Conservation (phyloP, 2,888 invertebrate species). For the Pandemis corylana region DNA sequence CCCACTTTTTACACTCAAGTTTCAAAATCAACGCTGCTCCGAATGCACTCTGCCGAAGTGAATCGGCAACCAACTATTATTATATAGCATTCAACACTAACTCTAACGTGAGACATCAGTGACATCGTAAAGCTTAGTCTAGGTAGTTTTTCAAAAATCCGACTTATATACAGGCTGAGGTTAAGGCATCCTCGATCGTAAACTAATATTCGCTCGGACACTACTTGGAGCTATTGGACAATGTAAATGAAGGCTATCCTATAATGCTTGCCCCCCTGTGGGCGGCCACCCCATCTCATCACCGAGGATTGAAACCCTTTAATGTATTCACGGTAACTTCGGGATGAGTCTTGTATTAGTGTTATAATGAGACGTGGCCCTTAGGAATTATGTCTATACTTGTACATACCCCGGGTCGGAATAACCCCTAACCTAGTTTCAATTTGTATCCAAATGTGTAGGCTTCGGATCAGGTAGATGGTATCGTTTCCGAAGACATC, state of each 20-base stretch:
- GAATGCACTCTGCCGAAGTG: too few relatives aligned
- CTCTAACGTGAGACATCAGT: too few relatives aligned
- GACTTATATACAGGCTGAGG: constrained; percentile 31
- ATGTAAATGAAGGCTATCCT: constrained; percentile 86
- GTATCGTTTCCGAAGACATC: constrained; percentile 56
- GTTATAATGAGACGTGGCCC: constrained; percentile 85
- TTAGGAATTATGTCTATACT: constrained; percentile 83
- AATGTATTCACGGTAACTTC: constrained; percentile 85
- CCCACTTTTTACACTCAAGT: too few relatives aligned
- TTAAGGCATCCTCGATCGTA: constrained; percentile 68
- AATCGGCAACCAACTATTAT: too few relatives aligned
- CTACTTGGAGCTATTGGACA: constrained; percentile 86
- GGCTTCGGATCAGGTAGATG: constrained; percentile 65
- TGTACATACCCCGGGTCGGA: constrained; percentile 73
- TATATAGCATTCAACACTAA: too few relatives aligned
- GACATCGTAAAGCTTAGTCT: too few relatives aligned
- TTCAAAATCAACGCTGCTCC: too few relatives aligned
- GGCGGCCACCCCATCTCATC: constrained; percentile 81
- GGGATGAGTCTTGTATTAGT: constrained; percentile 85
- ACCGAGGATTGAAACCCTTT: constrained; percentile 85
- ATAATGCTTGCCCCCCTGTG: constrained; percentile 84
- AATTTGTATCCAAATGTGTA: constrained; percentile 72
- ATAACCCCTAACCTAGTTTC: constrained; percentile 81
- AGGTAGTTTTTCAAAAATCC: neutral
- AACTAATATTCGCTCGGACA: constrained; percentile 84